Evolutionary conservation across 2,888 invertebrate genomes (phyloP), one percentile per base, ranked within the genome.

Genomic region (Alloscopus bannaensis): DNA sequence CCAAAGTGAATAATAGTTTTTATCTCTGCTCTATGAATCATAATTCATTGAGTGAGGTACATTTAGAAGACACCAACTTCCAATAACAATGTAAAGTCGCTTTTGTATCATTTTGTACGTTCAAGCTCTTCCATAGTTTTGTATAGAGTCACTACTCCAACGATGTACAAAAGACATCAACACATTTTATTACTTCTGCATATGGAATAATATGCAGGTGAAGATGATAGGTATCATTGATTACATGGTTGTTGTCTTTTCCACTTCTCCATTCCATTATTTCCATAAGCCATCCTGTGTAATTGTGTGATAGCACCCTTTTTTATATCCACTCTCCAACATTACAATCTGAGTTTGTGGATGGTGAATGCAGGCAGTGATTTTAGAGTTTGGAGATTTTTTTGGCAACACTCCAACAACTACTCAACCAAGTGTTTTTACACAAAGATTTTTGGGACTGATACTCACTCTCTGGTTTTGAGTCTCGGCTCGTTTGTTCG

Each of bases 381-480:
- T 40, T 40, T 60, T 47, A 3, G 6, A n/a, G n/a, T 47, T 47
- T 6, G 64, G 62, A 72, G 62, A 62, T 72, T 72, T 36, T 50
- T 62, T 72, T 72, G 72, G 72, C 72, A 62, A 22, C 52, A 24
- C 29, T 40, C 72, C 72, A 72, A 72, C 47, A 13, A 47, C 47
- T 3, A 20, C 45, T 62, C 50, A 45, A 71, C 31, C 26, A 62
- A 52, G 40, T 71, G 55, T 40, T 20, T 28, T 11, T 22, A 4
- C 13, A 55, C 6, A n/a, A 50, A 50, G 20, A 50, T 6, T 16
- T 50, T 47, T 72, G 52, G 40, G 72, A 72, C 26, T 72, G 55
- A 72, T 50, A 64, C 62, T 26, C 28, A 29, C 50, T 71, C 13
- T 6, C 18, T 13, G 11, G 11, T 52, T 62, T 72, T 72, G 26